These are phyloP conservation scores for Thecophora atra DNA, from an alignment of 2,888 invertebrate genomes.

Conservation along the genomic window DNA sequence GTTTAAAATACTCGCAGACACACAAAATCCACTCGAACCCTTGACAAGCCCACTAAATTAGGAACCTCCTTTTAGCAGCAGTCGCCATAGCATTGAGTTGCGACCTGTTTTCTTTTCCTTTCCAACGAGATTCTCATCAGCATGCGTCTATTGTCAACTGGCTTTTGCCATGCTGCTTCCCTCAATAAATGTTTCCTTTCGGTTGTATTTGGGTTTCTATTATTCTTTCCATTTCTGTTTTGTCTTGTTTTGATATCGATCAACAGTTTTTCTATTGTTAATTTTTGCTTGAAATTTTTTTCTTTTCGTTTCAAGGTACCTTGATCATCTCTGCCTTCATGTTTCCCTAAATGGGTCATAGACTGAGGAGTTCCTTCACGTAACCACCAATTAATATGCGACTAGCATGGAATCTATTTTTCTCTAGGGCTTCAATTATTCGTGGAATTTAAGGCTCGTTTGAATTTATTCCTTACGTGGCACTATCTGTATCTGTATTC, in stretches of 20 bases:
- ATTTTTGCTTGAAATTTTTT: constrained; percentile 45
- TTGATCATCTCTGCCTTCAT: constrained; percentile 8
- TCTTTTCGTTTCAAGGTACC: background rate
- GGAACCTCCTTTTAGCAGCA: constrained; percentile 9
- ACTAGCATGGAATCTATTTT: constrained; percentile 10
- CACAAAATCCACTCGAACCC: constrained; percentile 42
- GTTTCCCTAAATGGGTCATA: constrained; percentile 20
- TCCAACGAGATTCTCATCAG: constrained; percentile 48
- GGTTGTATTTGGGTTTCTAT: constrained; percentile 7
- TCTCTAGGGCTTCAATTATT: constrained; percentile 3
- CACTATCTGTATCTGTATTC: too few species aligned
- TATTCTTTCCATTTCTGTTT: constrained; percentile 19
- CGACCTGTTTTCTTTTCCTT: constrained; percentile 17
- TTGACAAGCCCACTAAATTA: constrained; percentile 47
- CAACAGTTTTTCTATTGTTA: constrained; percentile 43
- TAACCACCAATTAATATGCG: constrained; percentile 46
- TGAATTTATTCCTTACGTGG: too few species aligned
- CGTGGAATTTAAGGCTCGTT: constrained; percentile 34
- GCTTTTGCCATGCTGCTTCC: constrained; percentile 33
- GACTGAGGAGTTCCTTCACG: constrained; percentile 14
- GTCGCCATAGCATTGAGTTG: background rate
- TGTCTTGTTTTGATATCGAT: constrained; percentile 42
- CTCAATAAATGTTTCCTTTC: background rate
- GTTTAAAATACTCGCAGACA: background rate
- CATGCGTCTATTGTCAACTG: constrained; percentile 50